These are phyloP conservation scores for Phalangium opilio DNA, from an alignment of 2,888 invertebrate genomes.

Conservation along the genomic window DNA sequence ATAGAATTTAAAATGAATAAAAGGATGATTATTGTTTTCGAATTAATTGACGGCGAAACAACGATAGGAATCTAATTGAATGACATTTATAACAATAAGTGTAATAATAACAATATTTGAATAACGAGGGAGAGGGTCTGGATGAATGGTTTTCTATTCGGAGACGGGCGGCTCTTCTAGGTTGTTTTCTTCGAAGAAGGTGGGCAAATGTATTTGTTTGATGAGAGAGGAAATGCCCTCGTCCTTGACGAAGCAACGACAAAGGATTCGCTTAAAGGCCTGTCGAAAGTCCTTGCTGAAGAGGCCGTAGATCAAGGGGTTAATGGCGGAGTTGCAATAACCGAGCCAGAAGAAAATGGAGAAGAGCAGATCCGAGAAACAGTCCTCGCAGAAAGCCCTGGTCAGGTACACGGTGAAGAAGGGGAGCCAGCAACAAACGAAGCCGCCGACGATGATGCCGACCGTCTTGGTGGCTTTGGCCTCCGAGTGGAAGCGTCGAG, in stretches of 20 bases:
- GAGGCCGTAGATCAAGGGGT: slow-evolving; percentile 84
- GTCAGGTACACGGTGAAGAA: slow-evolving; percentile 91
- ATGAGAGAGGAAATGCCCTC: slow-evolving; percentile 22
- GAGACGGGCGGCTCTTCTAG: too few species aligned
- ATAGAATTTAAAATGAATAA: too few species aligned
- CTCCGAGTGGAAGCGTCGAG: slow-evolving; percentile 82
- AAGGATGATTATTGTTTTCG: too few species aligned
- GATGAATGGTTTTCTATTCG: too few species aligned
- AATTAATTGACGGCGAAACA: too few species aligned
- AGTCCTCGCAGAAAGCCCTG: slow-evolving; percentile 63
- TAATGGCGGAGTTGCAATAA: slow-evolving; percentile 91
- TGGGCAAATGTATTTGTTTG: slow-evolving; percentile 22
- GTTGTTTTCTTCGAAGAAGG: slow-evolving; percentile 19
- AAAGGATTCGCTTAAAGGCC: slow-evolving; percentile 83
- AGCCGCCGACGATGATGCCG: slow-evolving; percentile 92
- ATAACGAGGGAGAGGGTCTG: too few species aligned
- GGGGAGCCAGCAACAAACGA: slow-evolving; percentile 91
- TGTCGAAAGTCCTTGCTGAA: slow-evolving; percentile 90
- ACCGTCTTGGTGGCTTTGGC: slow-evolving; percentile 93
- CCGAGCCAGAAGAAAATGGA: slow-evolving; percentile 56
- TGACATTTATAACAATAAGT: too few species aligned
- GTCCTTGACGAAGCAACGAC: slow-evolving; percentile 36
- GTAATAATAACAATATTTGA: too few species aligned
- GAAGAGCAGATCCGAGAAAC: slow-evolving; percentile 45
- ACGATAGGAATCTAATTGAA: too few species aligned